Conservation (phyloP, 2,113 vertebrate species). For the Vulpes vulpes region DNA sequence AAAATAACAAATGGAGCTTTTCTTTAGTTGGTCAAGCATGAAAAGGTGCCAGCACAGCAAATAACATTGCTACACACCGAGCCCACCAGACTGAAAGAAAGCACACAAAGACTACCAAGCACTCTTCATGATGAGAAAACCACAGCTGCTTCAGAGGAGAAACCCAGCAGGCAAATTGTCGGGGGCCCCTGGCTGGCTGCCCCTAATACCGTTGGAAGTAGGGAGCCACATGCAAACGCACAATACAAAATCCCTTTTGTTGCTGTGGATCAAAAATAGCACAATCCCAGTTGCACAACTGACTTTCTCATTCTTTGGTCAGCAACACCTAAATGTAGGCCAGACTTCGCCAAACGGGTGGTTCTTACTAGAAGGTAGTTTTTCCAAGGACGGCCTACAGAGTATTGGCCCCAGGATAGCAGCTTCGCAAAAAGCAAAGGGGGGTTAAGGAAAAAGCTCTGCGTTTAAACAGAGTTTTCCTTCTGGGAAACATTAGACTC, state of each 20-base stretch:
- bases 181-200: background rate
- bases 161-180: background rate
- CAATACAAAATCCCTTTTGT: background rate
- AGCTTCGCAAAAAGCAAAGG: background rate
- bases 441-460: rapidly evolving
- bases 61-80: background rate
- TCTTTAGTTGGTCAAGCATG: background rate
- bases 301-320: background rate
- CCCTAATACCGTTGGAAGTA: background rate
- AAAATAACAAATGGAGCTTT: background rate
- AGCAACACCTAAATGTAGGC: background rate
- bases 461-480: background rate
- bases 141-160: background rate
- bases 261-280: background rate
- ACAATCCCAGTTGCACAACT: background rate
- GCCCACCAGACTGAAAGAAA: background rate
- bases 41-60: background rate
- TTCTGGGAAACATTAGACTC: background rate
- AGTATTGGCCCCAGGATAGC: rapidly evolving
- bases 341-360: background rate
- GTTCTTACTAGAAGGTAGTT: background rate
- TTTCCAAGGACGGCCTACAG: background rate
- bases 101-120: background rate
- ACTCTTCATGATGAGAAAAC: background rate
- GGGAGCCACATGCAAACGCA: background rate